Evolutionary conservation across 2,797 vertebrate species (phyloP).

Genomic region (Enteromius thamalakanensis): DNA sequence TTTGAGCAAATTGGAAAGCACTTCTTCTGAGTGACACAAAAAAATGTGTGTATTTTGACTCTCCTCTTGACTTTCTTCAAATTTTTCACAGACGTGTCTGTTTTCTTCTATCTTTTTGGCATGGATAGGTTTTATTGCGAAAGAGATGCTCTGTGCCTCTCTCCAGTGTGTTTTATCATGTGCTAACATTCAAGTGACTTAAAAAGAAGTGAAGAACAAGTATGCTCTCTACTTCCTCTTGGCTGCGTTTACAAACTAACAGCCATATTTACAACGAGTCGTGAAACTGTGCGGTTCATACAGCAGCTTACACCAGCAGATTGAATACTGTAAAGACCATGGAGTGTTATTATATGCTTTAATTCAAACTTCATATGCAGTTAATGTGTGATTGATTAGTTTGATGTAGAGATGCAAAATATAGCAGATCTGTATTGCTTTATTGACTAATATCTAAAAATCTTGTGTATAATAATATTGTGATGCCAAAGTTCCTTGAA

Average conservation of each 20-base stretch:
- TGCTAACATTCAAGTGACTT: background rate
- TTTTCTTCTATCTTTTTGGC: conserved; percentile 32
- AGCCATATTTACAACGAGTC: background rate
- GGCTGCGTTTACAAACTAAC: background rate
- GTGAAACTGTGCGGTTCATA: background rate
- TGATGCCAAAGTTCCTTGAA: background rate
- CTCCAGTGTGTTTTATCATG: background rate
- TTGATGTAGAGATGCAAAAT: background rate
- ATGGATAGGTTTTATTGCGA: background rate
- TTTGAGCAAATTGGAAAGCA: conserved; percentile 46
- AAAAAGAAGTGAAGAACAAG: background rate
- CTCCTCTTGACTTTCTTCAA: conserved; percentile 43
- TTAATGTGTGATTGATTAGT: background rate
- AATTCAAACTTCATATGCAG: background rate
- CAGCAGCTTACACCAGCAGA: background rate
- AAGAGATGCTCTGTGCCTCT: background rate
- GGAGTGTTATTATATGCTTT: background rate
- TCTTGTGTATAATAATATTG: background rate
- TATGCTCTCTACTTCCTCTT: too few relatives aligned
- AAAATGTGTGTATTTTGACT: background rate
- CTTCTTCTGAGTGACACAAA: background rate
- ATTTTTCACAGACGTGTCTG: background rate
- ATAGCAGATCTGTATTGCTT: background rate
- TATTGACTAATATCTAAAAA: background rate
- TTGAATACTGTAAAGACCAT: background rate